Conservation (phyloP, 2,888 invertebrate genomes). For the Penaeus monodon region DNA sequence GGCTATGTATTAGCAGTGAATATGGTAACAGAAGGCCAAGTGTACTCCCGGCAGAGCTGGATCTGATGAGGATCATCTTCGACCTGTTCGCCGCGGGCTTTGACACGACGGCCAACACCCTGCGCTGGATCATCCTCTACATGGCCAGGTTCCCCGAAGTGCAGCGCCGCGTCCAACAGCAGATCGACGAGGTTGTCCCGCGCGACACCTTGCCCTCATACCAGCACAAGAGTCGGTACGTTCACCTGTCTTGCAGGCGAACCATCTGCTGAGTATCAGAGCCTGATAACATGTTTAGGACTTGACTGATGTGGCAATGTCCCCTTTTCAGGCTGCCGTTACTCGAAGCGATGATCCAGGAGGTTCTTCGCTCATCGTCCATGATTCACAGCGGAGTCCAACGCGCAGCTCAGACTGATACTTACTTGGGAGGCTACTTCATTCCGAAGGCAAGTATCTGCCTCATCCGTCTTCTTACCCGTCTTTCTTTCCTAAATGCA, state of each 20-base stretch:
- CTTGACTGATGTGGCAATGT: too few relatives aligned
- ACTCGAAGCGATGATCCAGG: neutral
- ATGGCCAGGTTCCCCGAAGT: constrained; percentile 16
- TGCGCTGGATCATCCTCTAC: constrained; percentile 17
- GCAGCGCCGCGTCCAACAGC: neutral
- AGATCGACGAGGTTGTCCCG: constrained; percentile 17
- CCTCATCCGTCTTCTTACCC: neutral
- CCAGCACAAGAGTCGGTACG: too few relatives aligned
- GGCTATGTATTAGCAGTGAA: too few relatives aligned
- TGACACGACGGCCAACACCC: neutral
- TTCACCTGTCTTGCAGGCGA: too few relatives aligned
- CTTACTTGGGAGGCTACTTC: neutral
- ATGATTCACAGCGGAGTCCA: neutral
- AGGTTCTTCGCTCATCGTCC: neutral
- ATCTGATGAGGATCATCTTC: neutral
- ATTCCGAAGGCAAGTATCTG: neutral
- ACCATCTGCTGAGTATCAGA: too few relatives aligned
- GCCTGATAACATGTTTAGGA: too few relatives aligned
- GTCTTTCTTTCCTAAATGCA: too few relatives aligned
- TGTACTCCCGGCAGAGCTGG: too few relatives aligned
- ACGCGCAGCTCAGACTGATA: neutral
- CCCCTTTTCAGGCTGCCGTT: neutral
- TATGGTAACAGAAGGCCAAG: too few relatives aligned
- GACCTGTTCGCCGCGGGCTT: constrained; percentile 18
- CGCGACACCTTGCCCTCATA: neutral